Evolutionary conservation across 2,888 invertebrate species (phyloP), one percentile per base, ranked within the genome.

Genomic region (Epinotia bilunana): DNA sequence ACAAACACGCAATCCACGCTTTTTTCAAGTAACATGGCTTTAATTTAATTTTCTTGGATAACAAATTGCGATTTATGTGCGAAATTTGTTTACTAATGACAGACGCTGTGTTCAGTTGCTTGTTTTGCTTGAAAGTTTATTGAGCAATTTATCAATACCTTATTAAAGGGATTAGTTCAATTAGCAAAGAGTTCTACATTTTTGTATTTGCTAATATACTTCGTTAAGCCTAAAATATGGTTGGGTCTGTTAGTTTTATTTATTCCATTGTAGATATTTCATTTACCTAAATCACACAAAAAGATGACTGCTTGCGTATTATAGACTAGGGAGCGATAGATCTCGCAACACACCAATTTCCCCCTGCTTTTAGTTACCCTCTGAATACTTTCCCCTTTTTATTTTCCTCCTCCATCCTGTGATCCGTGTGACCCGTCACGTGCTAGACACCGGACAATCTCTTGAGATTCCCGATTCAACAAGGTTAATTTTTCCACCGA

Each of bases 1-100:
- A 80, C 81, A 82, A 84, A 81, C 91, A 91, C 91, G 91, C 91
- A 83, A 91, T 85, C 83, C 63, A 71, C 76, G 77, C 77, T 83
- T 78, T 82, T 84, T 81, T 76, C 64, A 78, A 63, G 63, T 75
- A 77, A 73, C 77, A 76, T 78, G 77, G 71, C 70, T 83, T 84
- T 82, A 82, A 84, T 85, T 81, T 83, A 87, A 85, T 88, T 86
- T 86, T 84, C 82, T 83, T 81, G 81, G 77, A 79, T 80, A 84
- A 86, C 83, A 84, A 83, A 86, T 87, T 84, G 82, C 84, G 81
- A 87, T 86, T 84, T 85, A 87, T 88, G 83, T 86, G 85, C 78
- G 85, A 86, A 83, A 81, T 81, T 83, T 80, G 78, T 77, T 74
- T 77, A 69, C 77, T 77, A 74, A 74, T 74, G 77, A 71, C 73